Evolutionary conservation across 2,888 invertebrate genomes (phyloP), one percentile per base, ranked within the genome.

Genomic region (Ennomos erosarius): DNA sequence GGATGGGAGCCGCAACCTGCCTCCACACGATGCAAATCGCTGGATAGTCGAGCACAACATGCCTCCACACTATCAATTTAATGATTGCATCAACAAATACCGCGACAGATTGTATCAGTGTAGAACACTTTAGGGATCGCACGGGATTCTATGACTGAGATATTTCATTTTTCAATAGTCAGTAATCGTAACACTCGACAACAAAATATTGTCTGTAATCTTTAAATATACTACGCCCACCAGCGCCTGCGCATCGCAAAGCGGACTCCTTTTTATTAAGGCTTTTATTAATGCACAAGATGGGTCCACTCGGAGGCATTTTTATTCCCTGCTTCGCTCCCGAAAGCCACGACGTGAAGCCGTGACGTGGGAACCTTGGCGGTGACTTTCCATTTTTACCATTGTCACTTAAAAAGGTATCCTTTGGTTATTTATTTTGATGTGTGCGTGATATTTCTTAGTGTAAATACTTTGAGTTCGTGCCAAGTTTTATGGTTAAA

Each of bases 211-310:
- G 69, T 87, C 79, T 81, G 10, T 37, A 13, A 47, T 10, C 62
- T 62, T 64, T 36, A 0, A 51, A 35, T 78, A 74, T 82, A 79
- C 87, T 81, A 55, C 53, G 59, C 62, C 74, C 71, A 71, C 75
- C 78, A 79, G 85, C 88, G 85, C 85, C 79, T 81, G 87, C 85
- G 87, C 87, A 84, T 76, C 80, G 82, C 82, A 68, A 81, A 79
- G 82, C 82, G 82, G 82, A 84, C 86, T 79, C 79, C 79, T 84
- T 81, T 74, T 87, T 88, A 88, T 84, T 85, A 82, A 85, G 78
- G 84, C 83, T 88, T 87, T 87, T 89, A 89, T 88, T 85, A 88
- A 86, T 84, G 84, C 81, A 81, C 73, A 71, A 74, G 73, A 73
- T 73, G 76, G 82, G 77, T 76, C 71, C 72, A 69, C 65, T 65